Evolutionary conservation across 2,888 invertebrate species (phyloP).

Genomic region (Drosophila gaucha): DNA sequence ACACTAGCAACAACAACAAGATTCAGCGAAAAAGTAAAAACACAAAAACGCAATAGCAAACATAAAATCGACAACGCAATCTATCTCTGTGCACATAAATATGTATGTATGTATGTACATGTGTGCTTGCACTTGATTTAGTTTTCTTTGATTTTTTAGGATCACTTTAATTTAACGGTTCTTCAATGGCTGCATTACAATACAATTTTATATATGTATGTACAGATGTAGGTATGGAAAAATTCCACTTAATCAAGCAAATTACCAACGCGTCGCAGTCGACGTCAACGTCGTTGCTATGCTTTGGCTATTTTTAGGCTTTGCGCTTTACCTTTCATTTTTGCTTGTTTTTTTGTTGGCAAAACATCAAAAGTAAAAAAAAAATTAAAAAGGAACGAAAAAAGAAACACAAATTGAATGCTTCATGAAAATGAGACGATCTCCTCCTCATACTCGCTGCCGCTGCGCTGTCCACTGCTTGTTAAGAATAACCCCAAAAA

Average conservation of each 20-base stretch:
- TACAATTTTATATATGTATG: slow-evolving; percentile 23
- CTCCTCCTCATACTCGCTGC: slow-evolving; percentile 22
- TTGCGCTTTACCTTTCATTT: slow-evolving; percentile 65
- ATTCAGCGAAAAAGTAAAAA: slow-evolving; percentile 34
- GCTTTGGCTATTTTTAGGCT: slow-evolving; percentile 69
- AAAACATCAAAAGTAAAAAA: slow-evolving; percentile 55
- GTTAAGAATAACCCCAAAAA: slow-evolving; percentile 77
- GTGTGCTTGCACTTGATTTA: slow-evolving; percentile 19
- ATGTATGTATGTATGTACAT: slow-evolving; percentile 1
- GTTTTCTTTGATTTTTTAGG: slow-evolving; percentile 4
- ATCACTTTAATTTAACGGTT: slow-evolving; percentile 23
- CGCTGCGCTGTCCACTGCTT: slow-evolving; percentile 15
- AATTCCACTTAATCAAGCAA: slow-evolving; percentile 77
- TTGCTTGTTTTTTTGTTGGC: slow-evolving; percentile 53
- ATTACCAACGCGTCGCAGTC: slow-evolving; percentile 69
- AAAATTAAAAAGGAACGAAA: slow-evolving; percentile 11
- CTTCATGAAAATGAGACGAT: slow-evolving; percentile 69
- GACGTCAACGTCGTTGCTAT: slow-evolving; percentile 30
- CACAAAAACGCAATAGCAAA: slow-evolving; percentile 48
- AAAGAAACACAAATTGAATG: slow-evolving; percentile 53
- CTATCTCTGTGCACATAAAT: slow-evolving; percentile 58
- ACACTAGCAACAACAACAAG: slow-evolving; percentile 38
- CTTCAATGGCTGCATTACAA: slow-evolving; percentile 47
- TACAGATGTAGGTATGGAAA: slow-evolving; percentile 39
- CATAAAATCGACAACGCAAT: slow-evolving; percentile 57